Evolutionary conservation across 2,113 vertebrate genomes (phyloP).

Genomic region (Haemorhous mexicanus): DNA sequence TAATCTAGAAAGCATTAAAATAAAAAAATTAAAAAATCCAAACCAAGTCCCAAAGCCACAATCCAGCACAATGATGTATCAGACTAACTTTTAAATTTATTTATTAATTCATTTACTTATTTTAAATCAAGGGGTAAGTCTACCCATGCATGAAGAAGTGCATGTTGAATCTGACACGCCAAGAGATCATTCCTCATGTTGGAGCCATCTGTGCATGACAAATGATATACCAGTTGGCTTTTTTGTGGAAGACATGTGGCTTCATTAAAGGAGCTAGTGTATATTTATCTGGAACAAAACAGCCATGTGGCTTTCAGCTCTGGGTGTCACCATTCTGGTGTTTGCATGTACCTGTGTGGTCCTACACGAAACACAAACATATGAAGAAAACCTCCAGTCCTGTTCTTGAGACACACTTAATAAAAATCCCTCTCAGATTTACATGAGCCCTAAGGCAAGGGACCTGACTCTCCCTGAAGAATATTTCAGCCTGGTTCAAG

Average conservation of each 20-base stretch:
- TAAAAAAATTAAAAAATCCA: background rate
- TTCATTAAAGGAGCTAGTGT: background rate
- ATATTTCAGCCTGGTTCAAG: background rate
- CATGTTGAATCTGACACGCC: background rate
- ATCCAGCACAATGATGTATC: background rate
- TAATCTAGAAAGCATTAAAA: background rate
- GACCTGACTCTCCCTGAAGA: background rate
- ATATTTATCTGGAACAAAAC: background rate
- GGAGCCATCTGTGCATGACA: background rate
- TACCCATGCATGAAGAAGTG: rapidly evolving
- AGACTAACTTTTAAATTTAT: background rate
- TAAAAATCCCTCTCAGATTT: background rate
- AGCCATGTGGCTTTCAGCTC: background rate
- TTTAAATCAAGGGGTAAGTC: background rate
- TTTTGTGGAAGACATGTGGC: rapidly evolving
- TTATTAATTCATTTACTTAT: background rate
- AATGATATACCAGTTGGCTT: background rate
- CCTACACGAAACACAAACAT: background rate
- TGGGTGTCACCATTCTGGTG: background rate
- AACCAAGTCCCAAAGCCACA: background rate
- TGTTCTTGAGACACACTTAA: background rate
- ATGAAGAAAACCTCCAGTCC: background rate
- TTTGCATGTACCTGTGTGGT: background rate
- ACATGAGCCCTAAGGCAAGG: background rate
- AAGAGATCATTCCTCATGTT: rapidly evolving